Evolutionary conservation across 2,888 invertebrate species (phyloP), one percentile per base, ranked within the genome.

Genomic region (Zygothrica quintamaculata): DNA sequence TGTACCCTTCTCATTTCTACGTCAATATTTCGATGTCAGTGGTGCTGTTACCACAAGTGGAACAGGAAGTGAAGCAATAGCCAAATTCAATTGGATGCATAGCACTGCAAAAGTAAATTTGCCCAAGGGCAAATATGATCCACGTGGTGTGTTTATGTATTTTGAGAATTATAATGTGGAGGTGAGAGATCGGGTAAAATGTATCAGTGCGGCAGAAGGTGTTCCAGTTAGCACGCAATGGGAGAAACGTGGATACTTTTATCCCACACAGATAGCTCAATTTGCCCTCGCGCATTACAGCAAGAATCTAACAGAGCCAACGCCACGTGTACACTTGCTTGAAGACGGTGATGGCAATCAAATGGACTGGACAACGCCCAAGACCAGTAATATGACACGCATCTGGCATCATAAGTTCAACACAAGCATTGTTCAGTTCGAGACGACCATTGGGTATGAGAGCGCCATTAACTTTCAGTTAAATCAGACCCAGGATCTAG

Each of bases 81-180:
- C 96, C 75, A 93, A 95, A 77, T 98, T 99, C 89, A 96, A 97
- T 89, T 99, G 98, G 97, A 95, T 96, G 8, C 98, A 99, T 92
- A 98, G 97, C 89, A 97, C 97, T 90, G 95, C 97, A 15, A 96
- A 96, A 91, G 94, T 98, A 5, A 97, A 97, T 89, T 94, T 95
- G 77, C 98, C 98, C 0, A 96, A 96, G 89, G 95, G 94, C 29
- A 95, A 95, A 77, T 99, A 99, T 91, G 95, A 97, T 88, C 95
- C 98, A 0, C 93, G 94, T 16, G 98, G 98, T 1, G 95, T 97
- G 0, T 99, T 98, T 91, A 96, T 98, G 92, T 98, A 98, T 66
- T 99, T 99, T 91, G 98, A 98, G 88, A 97, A 98, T 90, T 99
- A 99, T 91, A 99, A 98, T 90, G 99, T 99, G 0, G 99, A 99